Conservation (phyloP, 2,797 vertebrate species). For the Rhinella marina region DNA sequence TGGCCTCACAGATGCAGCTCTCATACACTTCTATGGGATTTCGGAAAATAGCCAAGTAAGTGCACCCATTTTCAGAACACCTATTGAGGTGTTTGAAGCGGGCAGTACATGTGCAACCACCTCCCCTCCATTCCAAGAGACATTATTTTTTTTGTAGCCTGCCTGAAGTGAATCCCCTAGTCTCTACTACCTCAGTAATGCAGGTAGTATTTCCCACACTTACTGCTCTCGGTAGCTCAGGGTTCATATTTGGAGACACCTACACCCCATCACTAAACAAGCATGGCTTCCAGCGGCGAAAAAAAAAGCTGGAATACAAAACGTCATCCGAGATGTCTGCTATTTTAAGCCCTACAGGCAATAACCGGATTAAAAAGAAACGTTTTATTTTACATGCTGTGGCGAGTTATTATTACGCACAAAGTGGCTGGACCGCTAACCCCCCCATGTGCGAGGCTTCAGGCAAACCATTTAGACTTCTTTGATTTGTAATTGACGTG, state of each 20-base stretch:
- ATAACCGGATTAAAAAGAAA: slow-evolving; percentile 26
- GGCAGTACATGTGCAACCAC: no score
- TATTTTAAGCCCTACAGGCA: slow-evolving; percentile 42
- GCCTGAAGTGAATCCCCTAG: not conserved
- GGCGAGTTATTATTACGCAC: slow-evolving; percentile 7
- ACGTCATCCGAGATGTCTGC: slow-evolving; percentile 19
- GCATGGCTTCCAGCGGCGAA: slow-evolving; percentile 26
- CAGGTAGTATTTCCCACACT: not conserved
- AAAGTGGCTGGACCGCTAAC: slow-evolving; percentile 11
- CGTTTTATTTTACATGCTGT: slow-evolving; percentile 36
- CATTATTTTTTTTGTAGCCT: not conserved
- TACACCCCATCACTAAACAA: slow-evolving; percentile 29
- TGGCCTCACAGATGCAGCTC: no score
- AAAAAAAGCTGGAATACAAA: slow-evolving; percentile 25
- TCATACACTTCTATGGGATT: no score
- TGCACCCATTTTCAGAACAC: no score
- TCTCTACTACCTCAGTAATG: no score
- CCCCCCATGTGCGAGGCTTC: slow-evolving; percentile 8
- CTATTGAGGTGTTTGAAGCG: no score
- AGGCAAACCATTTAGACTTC: not conserved
- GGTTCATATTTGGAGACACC: slow-evolving; percentile 24
- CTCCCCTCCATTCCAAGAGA: no score
- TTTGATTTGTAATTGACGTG: slow-evolving; percentile 19
- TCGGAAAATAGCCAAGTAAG: no score
- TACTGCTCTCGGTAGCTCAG: not conserved